phyloP scores from a whole-genome alignment of 2,888 invertebrate species.

The Aelia acuminata region DNA sequence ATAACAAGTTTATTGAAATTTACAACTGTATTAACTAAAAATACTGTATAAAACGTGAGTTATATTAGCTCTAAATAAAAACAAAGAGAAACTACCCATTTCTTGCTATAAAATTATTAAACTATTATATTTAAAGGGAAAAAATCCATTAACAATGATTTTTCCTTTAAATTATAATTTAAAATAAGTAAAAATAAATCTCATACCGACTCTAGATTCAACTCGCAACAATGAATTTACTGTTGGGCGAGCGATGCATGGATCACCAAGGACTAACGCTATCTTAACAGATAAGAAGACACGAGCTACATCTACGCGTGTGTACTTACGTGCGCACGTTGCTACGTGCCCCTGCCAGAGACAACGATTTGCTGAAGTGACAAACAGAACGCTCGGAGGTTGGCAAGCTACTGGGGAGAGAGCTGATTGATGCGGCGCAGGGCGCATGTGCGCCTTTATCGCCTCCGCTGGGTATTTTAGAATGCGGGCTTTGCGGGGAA shows the following conservation, averaged over 20 bases:
- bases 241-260: not conserved
- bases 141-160: no score
- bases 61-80: no score
- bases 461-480: slow-evolving; percentile 3
- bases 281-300: not conserved
- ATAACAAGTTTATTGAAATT: no score
- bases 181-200: not conserved
- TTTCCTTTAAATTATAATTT: not conserved
- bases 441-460: slow-evolving; percentile 32
- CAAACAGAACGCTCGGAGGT: not conserved
- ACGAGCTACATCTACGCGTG: not conserved
- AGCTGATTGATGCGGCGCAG: slow-evolving; percentile 19
- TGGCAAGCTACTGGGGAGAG: not conserved
- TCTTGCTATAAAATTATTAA: no score
- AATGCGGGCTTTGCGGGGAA: slow-evolving; percentile 18
- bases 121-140: no score
- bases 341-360: not conserved
- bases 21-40: no score
- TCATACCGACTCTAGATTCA: not conserved
- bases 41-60: no score
- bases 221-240: not conserved
- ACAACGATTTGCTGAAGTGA: not conserved
- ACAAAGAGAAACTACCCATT: no score
- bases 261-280: not conserved
- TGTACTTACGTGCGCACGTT: not conserved